These are phyloP conservation scores for Pseudocheirus occidentalis DNA, from an alignment of 2,797 vertebrate genomes.

Conservation along the genomic window DNA sequence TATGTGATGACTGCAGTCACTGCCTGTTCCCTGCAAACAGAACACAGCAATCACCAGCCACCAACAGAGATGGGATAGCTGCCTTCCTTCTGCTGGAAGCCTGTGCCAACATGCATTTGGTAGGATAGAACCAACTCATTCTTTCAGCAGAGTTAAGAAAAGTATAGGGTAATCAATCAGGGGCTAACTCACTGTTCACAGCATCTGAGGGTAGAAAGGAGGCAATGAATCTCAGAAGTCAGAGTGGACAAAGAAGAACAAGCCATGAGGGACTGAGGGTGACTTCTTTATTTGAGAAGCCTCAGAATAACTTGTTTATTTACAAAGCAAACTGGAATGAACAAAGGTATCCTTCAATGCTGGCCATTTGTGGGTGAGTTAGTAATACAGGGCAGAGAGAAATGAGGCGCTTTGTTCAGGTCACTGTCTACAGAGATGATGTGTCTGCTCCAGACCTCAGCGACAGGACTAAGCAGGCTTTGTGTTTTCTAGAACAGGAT, in stretches of 20 bases:
- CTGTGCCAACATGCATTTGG: neutral
- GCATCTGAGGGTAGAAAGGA: slow-evolving; percentile 19
- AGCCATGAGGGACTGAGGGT: neutral
- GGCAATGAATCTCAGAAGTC: slow-evolving; percentile 33
- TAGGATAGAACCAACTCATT: neutral
- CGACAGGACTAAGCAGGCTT: neutral
- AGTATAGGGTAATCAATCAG: slow-evolving; percentile 20
- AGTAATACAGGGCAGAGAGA: neutral
- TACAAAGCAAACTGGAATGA: slow-evolving; percentile 17
- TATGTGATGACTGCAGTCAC: slow-evolving; percentile 38
- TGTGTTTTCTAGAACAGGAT: neutral
- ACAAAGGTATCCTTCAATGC: slow-evolving; percentile 4
- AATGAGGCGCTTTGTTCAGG: slow-evolving; percentile 32
- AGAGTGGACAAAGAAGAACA: neutral
- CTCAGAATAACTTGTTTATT: slow-evolving; percentile 41
- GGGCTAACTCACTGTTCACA: neutral
- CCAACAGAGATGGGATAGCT: neutral
- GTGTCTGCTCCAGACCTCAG: slow-evolving; percentile 16
- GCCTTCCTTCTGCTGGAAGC: slow-evolving; percentile 2
- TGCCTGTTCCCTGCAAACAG: slow-evolving; percentile 30
- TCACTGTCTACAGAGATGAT: slow-evolving; percentile 25
- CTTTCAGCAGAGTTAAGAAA: neutral
- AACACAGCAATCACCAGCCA: neutral
- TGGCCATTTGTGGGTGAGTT: neutral
- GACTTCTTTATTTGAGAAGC: neutral